A percentile compares a stretch with the other conserved stretches of the same genome.
phyloP scores from a whole-genome alignment of 2,797 vertebrate genomes.

The Tenualosa thibaudeaui region DNA sequence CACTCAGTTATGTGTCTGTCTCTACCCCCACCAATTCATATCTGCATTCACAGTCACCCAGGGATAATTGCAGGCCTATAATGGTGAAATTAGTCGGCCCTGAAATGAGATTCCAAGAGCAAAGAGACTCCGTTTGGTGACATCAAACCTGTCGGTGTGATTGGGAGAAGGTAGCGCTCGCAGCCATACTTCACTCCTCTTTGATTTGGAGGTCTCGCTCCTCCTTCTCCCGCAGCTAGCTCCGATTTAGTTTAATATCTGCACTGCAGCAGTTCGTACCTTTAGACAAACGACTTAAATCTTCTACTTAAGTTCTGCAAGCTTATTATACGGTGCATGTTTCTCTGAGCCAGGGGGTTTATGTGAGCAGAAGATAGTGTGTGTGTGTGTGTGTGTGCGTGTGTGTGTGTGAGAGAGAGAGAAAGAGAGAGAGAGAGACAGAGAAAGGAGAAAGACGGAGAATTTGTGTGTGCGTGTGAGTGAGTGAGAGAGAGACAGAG shows the following conservation, averaged over 20 bases:
- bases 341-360: slow-evolving; percentile 18
- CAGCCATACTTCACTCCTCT: slow-evolving; percentile 65
- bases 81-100: slow-evolving; percentile 76
- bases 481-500: too few relatives aligned
- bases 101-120: slow-evolving; percentile 72
- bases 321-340: slow-evolving; percentile 24
- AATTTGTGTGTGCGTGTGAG: not conserved
- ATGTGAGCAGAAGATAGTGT: slow-evolving; percentile 9
- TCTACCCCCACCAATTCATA: slow-evolving; percentile 37
- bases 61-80: slow-evolving; percentile 74
- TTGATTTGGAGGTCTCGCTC: slow-evolving; percentile 56
- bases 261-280: slow-evolving; percentile 21
- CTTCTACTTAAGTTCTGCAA: slow-evolving; percentile 25
- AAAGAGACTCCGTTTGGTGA: slow-evolving; percentile 61
- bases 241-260: slow-evolving; percentile 46
- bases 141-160: slow-evolving; percentile 61
- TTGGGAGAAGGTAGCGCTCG: slow-evolving; percentile 57
- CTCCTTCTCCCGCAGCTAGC: slow-evolving; percentile 45
- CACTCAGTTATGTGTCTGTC: slow-evolving; percentile 12
- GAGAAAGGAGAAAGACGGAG: not conserved
- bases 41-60: slow-evolving; percentile 70
- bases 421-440: not conserved
- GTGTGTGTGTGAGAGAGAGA: not conserved
- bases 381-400: not conserved
- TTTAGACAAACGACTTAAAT: slow-evolving; percentile 25